Evolutionary conservation across 2,888 invertebrate species (phyloP).

Genomic region (Agonopterix arenella): DNA sequence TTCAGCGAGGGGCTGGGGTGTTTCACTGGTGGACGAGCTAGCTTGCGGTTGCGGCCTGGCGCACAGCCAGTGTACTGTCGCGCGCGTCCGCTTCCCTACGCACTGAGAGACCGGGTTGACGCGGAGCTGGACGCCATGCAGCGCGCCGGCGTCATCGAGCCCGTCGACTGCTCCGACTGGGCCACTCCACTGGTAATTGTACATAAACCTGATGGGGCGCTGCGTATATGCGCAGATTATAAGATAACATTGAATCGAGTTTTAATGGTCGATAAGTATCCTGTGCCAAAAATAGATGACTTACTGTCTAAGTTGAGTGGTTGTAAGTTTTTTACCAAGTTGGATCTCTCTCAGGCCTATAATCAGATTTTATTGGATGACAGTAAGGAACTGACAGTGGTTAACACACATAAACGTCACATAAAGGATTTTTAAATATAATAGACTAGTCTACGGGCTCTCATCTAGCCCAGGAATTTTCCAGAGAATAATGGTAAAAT

Average conservation of each 20-base stretch:
- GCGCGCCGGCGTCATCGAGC: background rate
- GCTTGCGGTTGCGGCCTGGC: background rate
- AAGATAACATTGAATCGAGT: slow-evolving; percentile 15
- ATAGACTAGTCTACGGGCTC: background rate
- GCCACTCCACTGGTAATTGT: slow-evolving; percentile 7
- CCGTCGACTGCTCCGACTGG: no score
- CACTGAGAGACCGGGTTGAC: background rate
- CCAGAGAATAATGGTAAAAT: background rate
- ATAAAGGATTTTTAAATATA: background rate
- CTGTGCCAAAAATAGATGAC: slow-evolving; percentile 7
- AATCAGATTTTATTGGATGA: background rate
- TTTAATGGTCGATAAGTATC: slow-evolving; percentile 5
- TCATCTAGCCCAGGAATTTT: background rate
- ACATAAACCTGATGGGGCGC: slow-evolving; percentile 3
- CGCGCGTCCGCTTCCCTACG: background rate
- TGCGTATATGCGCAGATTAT: slow-evolving; percentile 15
- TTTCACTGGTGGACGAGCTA: background rate
- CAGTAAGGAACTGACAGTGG: background rate
- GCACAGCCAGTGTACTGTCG: background rate
- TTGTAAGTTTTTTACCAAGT: background rate
- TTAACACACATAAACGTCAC: background rate
- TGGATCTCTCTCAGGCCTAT: background rate
- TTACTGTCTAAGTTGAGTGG: background rate
- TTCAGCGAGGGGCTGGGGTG: background rate
- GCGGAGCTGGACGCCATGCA: background rate